These are phyloP conservation scores for Exephanes ischioxanthus DNA, from an alignment of 2,888 invertebrate species.

Conservation along the genomic window DNA sequence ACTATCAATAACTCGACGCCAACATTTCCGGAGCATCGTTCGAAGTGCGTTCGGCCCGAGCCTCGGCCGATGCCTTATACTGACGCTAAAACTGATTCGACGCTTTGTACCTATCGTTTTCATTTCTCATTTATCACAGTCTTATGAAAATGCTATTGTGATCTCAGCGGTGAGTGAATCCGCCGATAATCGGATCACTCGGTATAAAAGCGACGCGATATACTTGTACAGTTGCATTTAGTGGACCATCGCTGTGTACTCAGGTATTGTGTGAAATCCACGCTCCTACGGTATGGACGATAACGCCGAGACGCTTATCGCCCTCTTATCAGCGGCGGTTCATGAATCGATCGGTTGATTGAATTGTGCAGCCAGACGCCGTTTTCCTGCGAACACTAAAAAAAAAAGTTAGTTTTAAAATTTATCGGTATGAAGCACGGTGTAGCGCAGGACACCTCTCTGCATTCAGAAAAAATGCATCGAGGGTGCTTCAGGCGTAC, in stretches of 20 bases:
- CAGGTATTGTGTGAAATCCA: slow-evolving; percentile 42
- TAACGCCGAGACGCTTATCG: slow-evolving; percentile 10
- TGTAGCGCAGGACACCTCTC: too few species aligned
- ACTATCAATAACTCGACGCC: slow-evolving; percentile 17
- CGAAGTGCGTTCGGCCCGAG: slow-evolving; percentile 10
- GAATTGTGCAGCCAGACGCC: slow-evolving; percentile 85
- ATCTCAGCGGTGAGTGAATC: slow-evolving; percentile 65
- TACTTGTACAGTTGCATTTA: slow-evolving; percentile 37
- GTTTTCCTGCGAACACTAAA: slow-evolving; percentile 82
- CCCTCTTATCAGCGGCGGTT: slow-evolving; percentile 44
- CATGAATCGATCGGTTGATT: slow-evolving; percentile 80
- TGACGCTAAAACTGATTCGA: slow-evolving; percentile 56
- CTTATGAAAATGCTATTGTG: slow-evolving; percentile 74
- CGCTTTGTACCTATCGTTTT: slow-evolving; percentile 63
- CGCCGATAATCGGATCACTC: slow-evolving; percentile 69
- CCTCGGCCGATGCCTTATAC: slow-evolving; percentile 26
- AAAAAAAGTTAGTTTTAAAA: slow-evolving; percentile 48
- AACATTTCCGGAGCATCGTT: background rate
- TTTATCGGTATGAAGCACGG: too few species aligned
- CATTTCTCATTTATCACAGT: slow-evolving; percentile 78
- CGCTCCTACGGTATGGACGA: slow-evolving; percentile 11
- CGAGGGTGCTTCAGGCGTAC: too few species aligned
- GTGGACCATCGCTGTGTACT: slow-evolving; percentile 46
- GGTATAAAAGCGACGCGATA: slow-evolving; percentile 69
- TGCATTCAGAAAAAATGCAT: too few species aligned